Percentiles rank a stretch among this genome's conserved stretches.
phyloP scores from a whole-genome alignment of 2,113 vertebrate genomes.

The Microtus ochrogaster region DNA sequence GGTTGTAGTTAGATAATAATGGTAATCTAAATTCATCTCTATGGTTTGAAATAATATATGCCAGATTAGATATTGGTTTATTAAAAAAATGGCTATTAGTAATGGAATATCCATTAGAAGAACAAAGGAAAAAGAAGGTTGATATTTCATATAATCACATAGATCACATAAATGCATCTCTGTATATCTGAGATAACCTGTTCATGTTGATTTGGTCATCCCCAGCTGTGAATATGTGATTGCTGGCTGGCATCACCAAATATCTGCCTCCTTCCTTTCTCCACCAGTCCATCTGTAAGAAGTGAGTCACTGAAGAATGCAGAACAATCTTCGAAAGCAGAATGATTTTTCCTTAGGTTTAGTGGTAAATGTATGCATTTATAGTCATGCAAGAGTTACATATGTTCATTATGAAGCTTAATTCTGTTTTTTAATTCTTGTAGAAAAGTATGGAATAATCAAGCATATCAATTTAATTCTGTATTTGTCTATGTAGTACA shows the following conservation, averaged over 20 bases:
- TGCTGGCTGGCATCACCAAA: background rate
- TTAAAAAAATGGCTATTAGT: background rate
- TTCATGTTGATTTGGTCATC: background rate
- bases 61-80: background rate
- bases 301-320: no score
- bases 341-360: background rate
- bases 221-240: background rate
- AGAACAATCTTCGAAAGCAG: background rate
- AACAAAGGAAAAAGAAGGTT: background rate
- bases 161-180: background rate
- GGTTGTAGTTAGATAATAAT: background rate
- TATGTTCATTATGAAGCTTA: background rate
- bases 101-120: background rate
- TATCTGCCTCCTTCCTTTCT: background rate
- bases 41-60: background rate
- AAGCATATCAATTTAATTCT: background rate
- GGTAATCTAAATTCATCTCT: background rate
- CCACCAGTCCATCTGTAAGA: background rate
- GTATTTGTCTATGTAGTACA: background rate
- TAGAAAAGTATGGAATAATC: background rate
- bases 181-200: background rate
- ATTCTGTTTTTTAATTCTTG: background rate
- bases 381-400: background rate
- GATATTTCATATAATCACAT: background rate
- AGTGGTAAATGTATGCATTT: background rate